Conservation (phyloP, 2,888 invertebrate genomes). For the Campoletis raptor region DNA sequence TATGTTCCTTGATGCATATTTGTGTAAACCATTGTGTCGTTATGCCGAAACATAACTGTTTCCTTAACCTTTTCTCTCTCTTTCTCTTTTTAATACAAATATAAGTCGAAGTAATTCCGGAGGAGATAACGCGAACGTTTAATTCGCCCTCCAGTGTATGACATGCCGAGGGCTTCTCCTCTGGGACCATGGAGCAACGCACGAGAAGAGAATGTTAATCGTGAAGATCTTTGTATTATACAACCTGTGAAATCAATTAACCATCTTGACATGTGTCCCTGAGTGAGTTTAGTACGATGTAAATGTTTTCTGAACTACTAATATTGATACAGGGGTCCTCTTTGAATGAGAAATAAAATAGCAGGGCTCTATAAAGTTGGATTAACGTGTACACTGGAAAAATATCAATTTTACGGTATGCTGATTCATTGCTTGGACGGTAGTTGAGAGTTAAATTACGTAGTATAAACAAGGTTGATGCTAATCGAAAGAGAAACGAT, state of each 20-base stretch:
- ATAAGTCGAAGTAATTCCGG: conserved; percentile 54
- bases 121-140: conserved; percentile 54
- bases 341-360: conserved; percentile 19
- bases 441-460: conserved; percentile 77
- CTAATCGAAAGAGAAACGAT: conserved; percentile 58
- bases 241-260: conserved; percentile 79
- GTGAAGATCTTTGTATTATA: conserved; percentile 72
- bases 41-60: too few species aligned
- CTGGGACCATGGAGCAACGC: not conserved
- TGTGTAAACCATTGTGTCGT: conserved; percentile 30
- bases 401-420: conserved; percentile 56
- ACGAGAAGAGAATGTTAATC: conserved; percentile 51
- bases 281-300: conserved; percentile 22
- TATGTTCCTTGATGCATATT: conserved; percentile 46
- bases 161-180: conserved; percentile 1
- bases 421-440: conserved; percentile 76
- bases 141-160: conserved; percentile 37
- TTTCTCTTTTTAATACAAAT: not conserved
- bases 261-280: conserved; percentile 70
- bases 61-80: not conserved
- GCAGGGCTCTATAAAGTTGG: not conserved
- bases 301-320: conserved; percentile 3
- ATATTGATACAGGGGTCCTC: conserved; percentile 3
- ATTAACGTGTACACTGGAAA: conserved; percentile 10
- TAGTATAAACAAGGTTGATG: conserved; percentile 58